These are phyloP conservation scores for Eutolmus rufibarbis DNA, from an alignment of 2,888 invertebrate genomes.

Conservation along the genomic window DNA sequence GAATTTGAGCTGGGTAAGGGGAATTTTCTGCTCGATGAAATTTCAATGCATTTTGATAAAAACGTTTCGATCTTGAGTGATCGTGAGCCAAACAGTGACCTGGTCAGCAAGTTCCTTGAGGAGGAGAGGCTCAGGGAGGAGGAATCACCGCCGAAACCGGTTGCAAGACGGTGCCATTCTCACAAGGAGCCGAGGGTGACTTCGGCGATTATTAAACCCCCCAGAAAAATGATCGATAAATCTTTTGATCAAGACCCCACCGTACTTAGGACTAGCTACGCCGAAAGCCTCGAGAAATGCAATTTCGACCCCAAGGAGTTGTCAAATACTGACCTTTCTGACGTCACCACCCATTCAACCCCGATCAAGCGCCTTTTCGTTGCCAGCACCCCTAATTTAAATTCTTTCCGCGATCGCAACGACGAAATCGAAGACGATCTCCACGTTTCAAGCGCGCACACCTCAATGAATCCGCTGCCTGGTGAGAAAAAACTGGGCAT, in stretches of 20 bases:
- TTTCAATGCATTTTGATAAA: slow-evolving; percentile 66
- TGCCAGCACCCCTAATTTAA: slow-evolving; percentile 71
- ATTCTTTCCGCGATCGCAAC: slow-evolving; percentile 55
- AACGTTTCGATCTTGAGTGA: slow-evolving; percentile 68
- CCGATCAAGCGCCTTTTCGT: slow-evolving; percentile 57
- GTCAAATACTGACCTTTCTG: slow-evolving; percentile 42
- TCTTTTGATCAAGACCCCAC: slow-evolving; percentile 63
- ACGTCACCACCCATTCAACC: slow-evolving; percentile 8
- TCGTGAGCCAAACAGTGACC: slow-evolving; percentile 60
- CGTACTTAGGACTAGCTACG: slow-evolving; percentile 59
- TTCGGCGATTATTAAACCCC: slow-evolving; percentile 41
- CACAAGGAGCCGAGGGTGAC: neutral
- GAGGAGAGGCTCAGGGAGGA: neutral
- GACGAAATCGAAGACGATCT: slow-evolving; percentile 64
- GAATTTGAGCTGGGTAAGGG: slow-evolving; percentile 58
- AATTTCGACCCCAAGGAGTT: slow-evolving; percentile 56
- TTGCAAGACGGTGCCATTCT: slow-evolving; percentile 44
- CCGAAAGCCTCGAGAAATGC: slow-evolving; percentile 61
- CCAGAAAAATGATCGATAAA: slow-evolving; percentile 46
- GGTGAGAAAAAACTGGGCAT: slow-evolving; percentile 64
- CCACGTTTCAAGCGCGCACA: slow-evolving; percentile 68
- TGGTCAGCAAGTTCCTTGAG: slow-evolving; percentile 49
- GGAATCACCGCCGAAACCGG: slow-evolving; percentile 45
- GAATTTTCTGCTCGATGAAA: slow-evolving; percentile 63
- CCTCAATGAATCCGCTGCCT: slow-evolving; percentile 66